A percentile compares a stretch with the other conserved stretches of the same genome.
phyloP scores from a whole-genome alignment of 2,113 vertebrate genomes.

The Tupaia chinensis region DNA sequence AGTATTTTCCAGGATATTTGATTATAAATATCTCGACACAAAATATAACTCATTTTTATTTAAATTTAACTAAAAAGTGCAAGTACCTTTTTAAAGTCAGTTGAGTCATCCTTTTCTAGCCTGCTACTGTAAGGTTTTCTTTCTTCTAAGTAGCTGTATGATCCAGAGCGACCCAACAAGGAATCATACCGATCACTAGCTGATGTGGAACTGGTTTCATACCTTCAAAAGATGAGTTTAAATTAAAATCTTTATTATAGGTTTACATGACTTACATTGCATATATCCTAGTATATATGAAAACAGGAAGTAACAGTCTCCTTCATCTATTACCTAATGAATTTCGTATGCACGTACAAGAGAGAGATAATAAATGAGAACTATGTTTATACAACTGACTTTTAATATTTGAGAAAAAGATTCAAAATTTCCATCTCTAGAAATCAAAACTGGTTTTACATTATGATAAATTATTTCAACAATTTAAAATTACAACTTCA shows the following conservation, averaged over 20 bases:
- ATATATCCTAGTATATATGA: not conserved
- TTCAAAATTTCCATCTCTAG: not conserved
- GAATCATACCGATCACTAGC: conserved; percentile 92
- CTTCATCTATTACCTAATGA: not conserved
- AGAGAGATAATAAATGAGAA: not conserved
- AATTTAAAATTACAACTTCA: not conserved
- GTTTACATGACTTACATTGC: conserved; percentile 42
- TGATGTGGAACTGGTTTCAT: conserved; percentile 86
- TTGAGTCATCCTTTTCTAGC: conserved; percentile 94
- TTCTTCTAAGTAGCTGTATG: conserved; percentile 91
- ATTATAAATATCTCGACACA: not conserved
- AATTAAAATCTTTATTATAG: conserved; percentile 55
- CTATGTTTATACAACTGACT: conserved; percentile 36
- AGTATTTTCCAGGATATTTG: conserved; percentile 8
- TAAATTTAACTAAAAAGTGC: conserved; percentile 17
- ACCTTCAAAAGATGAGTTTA: conserved; percentile 85
- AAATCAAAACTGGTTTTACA: conserved; percentile 49
- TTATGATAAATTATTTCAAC: conserved; percentile 25
- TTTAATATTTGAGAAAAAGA: not conserved
- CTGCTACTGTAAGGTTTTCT: conserved; percentile 93
- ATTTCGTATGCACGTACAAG: not conserved
- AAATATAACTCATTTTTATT: conserved; percentile 35
- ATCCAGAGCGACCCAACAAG: conserved; percentile 87
- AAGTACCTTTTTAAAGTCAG: conserved; percentile 98
- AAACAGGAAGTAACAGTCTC: conserved; percentile 25